Evolutionary conservation across 2,888 invertebrate genomes (phyloP).

Genomic region (Lasius platythorax): DNA sequence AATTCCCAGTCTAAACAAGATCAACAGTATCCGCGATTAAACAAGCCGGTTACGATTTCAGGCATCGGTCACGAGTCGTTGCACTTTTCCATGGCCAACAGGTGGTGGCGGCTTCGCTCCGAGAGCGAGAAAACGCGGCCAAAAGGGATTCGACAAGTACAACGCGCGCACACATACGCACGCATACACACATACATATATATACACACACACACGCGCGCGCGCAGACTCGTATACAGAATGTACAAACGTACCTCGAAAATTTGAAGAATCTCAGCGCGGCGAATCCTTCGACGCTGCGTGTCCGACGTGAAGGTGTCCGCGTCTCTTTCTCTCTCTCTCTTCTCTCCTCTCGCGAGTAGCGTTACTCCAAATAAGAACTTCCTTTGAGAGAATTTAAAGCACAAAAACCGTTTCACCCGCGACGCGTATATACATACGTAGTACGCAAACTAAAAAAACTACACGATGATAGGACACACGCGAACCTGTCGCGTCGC

Average conservation of each 20-base stretch:
- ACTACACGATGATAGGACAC: neutral
- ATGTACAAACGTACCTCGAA: conserved; percentile 16
- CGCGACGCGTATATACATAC: neutral
- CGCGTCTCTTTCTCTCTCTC: neutral
- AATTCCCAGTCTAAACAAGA: neutral
- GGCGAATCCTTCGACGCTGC: neutral
- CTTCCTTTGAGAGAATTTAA: conserved; percentile 2
- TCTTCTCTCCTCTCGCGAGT: neutral
- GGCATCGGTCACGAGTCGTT: conserved; percentile 52
- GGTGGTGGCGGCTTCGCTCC: conserved; percentile 33
- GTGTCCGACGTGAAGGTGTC: neutral
- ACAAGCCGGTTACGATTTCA: conserved; percentile 30
- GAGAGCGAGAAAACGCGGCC: conserved; percentile 30
- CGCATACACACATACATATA: neutral
- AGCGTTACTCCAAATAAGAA: neutral
- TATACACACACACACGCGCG: neutral
- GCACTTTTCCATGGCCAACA: conserved; percentile 54
- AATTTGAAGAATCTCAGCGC: neutral
- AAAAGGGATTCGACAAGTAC: conserved; percentile 40
- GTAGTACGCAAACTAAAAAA: neutral
- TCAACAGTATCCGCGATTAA: neutral
- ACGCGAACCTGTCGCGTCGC: conserved; percentile 27
- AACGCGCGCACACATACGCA: neutral
- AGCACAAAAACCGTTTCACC: conserved; percentile 30
- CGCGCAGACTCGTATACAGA: neutral